Evolutionary conservation across 2,113 vertebrate genomes (phyloP).

Genomic region (Spheniscus mendiculus): DNA sequence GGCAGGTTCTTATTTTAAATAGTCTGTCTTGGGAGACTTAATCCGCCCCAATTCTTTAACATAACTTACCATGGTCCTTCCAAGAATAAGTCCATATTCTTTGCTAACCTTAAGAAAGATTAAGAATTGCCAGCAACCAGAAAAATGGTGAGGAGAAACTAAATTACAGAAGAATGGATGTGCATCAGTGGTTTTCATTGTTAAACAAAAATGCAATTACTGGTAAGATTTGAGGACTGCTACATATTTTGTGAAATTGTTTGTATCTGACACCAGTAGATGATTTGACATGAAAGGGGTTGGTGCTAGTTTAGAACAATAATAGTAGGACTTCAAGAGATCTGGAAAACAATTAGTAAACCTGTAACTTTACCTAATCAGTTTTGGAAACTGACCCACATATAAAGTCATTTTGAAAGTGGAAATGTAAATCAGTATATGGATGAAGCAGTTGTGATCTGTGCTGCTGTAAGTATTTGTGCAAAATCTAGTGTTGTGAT

Average conservation of each 20-base stretch:
- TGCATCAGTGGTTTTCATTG: neutral
- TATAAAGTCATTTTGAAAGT: neutral
- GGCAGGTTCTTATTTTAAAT: neutral
- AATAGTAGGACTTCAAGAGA: neutral
- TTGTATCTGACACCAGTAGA: neutral
- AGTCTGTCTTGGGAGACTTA: neutral
- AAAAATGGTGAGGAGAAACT: neutral
- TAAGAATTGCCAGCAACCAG: neutral
- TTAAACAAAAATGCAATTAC: neutral
- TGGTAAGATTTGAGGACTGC: neutral
- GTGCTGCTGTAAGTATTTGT: neutral
- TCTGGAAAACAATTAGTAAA: neutral
- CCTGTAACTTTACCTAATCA: neutral
- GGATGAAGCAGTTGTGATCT: neutral
- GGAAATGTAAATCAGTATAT: neutral
- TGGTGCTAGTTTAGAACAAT: neutral
- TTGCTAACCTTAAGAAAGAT: neutral
- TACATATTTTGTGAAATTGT: neutral
- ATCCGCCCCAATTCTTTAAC: neutral
- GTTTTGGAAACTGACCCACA: neutral
- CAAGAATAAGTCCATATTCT: neutral
- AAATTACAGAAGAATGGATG: neutral
- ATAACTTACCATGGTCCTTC: neutral
- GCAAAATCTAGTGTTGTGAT: neutral
- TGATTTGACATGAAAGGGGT: neutral